Percentiles rank a stretch among this genome's conserved stretches.
These are phyloP conservation scores for Acrossocheilus wenchowensis DNA, from an alignment of 2,797 vertebrate genomes.

Conservation along the genomic window DNA sequence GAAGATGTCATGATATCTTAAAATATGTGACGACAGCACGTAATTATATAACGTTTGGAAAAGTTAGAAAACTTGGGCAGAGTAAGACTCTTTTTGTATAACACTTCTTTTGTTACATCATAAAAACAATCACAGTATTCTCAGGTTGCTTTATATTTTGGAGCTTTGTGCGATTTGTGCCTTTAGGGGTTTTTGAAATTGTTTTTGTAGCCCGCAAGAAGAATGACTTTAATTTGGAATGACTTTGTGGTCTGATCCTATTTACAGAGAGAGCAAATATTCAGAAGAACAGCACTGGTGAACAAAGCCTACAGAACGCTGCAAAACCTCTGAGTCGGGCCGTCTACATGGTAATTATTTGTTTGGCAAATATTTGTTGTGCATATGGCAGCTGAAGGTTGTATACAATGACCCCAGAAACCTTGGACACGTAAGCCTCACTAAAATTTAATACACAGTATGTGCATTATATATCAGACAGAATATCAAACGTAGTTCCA, in stretches of 20 bases:
- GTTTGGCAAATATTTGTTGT: neutral
- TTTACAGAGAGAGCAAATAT: conserved; percentile 85
- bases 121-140: conserved; percentile 27
- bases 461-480: neutral
- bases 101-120: neutral
- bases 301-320: conserved; percentile 93
- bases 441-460: neutral
- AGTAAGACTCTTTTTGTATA: neutral
- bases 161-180: neutral
- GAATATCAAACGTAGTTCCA: neutral
- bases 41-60: conserved; percentile 23
- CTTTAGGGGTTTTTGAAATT: conserved; percentile 1
- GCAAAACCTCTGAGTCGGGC: conserved; percentile 90
- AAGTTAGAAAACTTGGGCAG: conserved; percentile 26
- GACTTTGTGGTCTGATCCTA: conserved; percentile 15
- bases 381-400: neutral
- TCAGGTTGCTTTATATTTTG: neutral
- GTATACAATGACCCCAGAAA: conserved; percentile 58
- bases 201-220: conserved; percentile 19
- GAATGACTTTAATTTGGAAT: conserved; percentile 28
- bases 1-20: conserved; percentile 17
- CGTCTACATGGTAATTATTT: conserved; percentile 87
- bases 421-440: neutral
- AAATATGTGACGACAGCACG: conserved; percentile 39
- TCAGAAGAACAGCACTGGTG: conserved; percentile 87